phyloP scores from a whole-genome alignment of 2,888 invertebrate species.

The Girardia tigrina region DNA sequence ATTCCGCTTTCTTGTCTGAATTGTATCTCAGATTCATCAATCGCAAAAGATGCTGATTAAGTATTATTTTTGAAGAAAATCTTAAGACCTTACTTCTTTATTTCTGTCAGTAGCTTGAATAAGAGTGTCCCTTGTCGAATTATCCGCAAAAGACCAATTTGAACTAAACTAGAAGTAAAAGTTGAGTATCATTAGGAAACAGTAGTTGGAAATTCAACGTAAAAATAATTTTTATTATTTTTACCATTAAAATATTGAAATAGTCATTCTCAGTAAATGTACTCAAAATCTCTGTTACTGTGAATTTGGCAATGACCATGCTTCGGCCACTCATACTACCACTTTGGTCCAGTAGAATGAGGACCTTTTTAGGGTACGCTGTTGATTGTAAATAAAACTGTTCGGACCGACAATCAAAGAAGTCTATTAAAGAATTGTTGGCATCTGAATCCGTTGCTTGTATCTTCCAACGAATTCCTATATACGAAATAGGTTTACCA shows the following conservation, averaged over 20 bases:
- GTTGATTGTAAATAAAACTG: slow-evolving; percentile 96
- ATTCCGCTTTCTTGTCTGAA: background rate
- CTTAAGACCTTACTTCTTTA: background rate
- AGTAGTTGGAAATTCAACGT: background rate
- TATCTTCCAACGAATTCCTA: slow-evolving; percentile 60
- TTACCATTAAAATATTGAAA: slow-evolving; percentile 69
- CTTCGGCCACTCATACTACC: slow-evolving; percentile 88
- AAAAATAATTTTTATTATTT: background rate
- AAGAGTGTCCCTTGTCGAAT: background rate
- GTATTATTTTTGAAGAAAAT: background rate
- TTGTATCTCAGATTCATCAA: background rate
- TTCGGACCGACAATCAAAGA: slow-evolving; percentile 77
- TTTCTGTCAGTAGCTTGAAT: background rate
- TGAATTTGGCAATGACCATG: slow-evolving; percentile 75
- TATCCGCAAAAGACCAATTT: background rate
- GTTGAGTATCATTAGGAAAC: background rate
- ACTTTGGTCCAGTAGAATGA: slow-evolving; percentile 81
- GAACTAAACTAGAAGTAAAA: background rate
- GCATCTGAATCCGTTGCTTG: slow-evolving; percentile 45
- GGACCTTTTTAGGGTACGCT: slow-evolving; percentile 87
- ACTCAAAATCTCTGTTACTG: slow-evolving; percentile 72
- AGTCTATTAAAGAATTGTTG: slow-evolving; percentile 56
- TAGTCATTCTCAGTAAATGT: slow-evolving; percentile 95
- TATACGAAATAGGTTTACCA: too few species aligned
- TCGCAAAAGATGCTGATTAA: background rate